These are phyloP conservation scores for Pycnonotus jocosus DNA, from an alignment of 2,113 vertebrate species.

Conservation along the genomic window DNA sequence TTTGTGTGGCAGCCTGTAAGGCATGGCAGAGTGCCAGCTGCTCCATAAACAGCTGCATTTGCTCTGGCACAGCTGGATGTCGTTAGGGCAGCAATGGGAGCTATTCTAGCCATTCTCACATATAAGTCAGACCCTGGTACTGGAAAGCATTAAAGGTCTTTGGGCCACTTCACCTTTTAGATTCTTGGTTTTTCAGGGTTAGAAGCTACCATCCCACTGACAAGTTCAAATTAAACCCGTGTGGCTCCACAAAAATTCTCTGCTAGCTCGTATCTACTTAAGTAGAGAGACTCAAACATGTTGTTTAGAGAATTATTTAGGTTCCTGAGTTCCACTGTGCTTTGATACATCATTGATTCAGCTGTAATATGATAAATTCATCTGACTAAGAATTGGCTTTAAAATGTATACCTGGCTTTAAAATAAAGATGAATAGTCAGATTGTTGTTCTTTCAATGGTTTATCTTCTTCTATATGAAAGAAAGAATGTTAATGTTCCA, in stretches of 20 bases:
- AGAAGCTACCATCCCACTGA: background rate
- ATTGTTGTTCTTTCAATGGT: background rate
- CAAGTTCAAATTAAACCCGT: background rate
- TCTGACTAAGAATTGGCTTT: background rate
- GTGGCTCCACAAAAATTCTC: background rate
- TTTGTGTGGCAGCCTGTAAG: background rate
- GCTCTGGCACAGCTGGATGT: background rate
- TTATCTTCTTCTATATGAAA: background rate
- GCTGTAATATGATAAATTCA: background rate
- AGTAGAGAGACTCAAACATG: background rate
- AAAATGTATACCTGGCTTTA: background rate
- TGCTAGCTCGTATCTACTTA: background rate
- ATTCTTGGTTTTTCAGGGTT: background rate
- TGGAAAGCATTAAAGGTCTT: background rate
- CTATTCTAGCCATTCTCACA: background rate
- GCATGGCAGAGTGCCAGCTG: rapidly evolving
- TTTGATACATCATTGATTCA: background rate
- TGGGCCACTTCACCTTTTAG: background rate
- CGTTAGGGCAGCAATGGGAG: background rate
- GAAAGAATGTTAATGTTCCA: background rate
- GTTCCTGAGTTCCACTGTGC: background rate
- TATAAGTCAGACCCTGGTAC: background rate
- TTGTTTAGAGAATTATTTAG: background rate
- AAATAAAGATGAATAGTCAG: background rate
- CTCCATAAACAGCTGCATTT: background rate